phyloP scores from a whole-genome alignment of 2,888 invertebrate genomes.

The Dolichomitus sp. region DNA sequence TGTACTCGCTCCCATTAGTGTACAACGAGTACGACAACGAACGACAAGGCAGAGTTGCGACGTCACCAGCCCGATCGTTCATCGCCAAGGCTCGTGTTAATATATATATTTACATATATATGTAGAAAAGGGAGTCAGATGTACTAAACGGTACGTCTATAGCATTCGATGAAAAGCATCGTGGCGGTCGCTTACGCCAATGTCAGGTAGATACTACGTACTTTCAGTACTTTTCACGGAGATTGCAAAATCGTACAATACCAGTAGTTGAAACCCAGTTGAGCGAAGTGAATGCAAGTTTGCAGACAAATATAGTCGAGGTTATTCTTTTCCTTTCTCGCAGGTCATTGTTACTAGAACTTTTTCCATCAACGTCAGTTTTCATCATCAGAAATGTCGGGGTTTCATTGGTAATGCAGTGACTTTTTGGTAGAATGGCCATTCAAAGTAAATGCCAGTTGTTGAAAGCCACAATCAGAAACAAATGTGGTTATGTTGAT shows the following conservation, averaged over 20 bases:
- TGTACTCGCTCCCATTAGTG: not conserved
- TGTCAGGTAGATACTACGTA: not conserved
- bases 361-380: not conserved
- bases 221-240: conserved; percentile 1
- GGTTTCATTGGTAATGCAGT: not conserved
- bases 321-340: not conserved
- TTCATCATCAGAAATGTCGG: conserved; percentile 1
- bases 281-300: conserved; percentile 3
- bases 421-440: not conserved
- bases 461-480: not conserved
- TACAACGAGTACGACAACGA: conserved; percentile 26
- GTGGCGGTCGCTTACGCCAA: conserved; percentile 11
- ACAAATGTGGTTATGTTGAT: no score
- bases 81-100: conserved; percentile 15
- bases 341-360: not conserved
- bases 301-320: not conserved
- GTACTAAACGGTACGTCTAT: not conserved
- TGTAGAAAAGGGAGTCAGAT: not conserved
- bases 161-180: conserved; percentile 20
- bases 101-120: not conserved
- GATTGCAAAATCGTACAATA: not conserved
- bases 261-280: not conserved
- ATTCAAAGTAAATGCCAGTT: not conserved
- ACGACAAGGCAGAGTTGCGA: conserved; percentile 11
- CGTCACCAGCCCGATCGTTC: conserved; percentile 37